Evolutionary conservation across 2,888 invertebrate genomes (phyloP).

Genomic region (Mythimna vitellina): DNA sequence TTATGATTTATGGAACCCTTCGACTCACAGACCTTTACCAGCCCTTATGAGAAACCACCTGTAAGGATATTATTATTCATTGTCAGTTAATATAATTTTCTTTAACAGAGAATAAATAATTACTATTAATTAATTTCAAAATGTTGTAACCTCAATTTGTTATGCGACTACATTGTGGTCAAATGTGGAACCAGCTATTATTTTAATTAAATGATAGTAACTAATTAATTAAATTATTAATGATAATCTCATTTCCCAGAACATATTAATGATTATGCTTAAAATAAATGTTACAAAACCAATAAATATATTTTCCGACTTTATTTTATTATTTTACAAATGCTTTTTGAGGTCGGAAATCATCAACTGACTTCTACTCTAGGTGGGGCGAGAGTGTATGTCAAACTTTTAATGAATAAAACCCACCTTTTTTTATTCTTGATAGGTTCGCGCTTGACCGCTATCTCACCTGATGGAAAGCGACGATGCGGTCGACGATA

Average conservation of each 20-base stretch:
- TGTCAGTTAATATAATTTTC: not conserved
- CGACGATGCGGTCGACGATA: too few species aligned
- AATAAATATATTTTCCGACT: not conserved
- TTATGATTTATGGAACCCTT: too few species aligned
- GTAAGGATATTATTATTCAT: too few species aligned
- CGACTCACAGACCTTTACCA: too few species aligned
- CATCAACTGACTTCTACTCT: too few species aligned
- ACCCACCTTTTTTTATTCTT: too few species aligned
- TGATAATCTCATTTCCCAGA: not conserved
- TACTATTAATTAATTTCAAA: not conserved
- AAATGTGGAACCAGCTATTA: not conserved
- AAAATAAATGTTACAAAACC: not conserved
- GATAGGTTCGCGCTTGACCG: too few species aligned
- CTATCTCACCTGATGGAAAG: too few species aligned
- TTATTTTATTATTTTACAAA: not conserved
- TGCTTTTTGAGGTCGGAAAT: too few species aligned
- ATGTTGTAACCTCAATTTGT: not conserved
- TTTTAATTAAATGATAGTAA: not conserved
- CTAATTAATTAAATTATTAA: not conserved
- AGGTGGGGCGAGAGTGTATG: too few species aligned
- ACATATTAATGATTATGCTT: not conserved
- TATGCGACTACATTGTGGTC: slow-evolving; percentile 5
- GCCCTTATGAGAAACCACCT: too few species aligned
- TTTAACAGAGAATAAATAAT: not conserved
- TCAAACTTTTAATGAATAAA: too few species aligned